Evolutionary conservation across 2,797 vertebrate species (phyloP), one percentile per base, ranked within the genome.

Genomic region (Enteromius mattozi): DNA sequence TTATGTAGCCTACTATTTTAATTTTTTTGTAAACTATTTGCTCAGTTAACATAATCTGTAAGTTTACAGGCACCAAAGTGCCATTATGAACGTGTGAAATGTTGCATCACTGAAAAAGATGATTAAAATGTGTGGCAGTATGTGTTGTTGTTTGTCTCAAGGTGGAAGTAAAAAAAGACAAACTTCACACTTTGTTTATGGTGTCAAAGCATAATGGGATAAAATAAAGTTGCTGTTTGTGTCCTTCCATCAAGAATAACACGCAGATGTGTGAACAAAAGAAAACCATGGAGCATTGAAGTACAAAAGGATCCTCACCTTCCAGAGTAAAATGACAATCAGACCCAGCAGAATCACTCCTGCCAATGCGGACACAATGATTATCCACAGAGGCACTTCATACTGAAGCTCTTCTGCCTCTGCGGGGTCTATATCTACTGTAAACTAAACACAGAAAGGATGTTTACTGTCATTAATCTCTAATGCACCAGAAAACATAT

Each of bases 291-390:
- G 1, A 27, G 33, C 21, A 72, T 12, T n/a, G 14, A 78, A 79
- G 66, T 10, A 49, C 42, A 37, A 54, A 63, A 79, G n/a, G 21
- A 45, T 81, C 47, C 92, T 91, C 84, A 98, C 98, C 97, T 97
- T 98, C 97, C 96, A 98, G 47, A 99, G 95, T 78, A 98, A 83
- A 24, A 97, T 76, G 87, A 96, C 95, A 87, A 99, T 96, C 27
- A 96, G 45, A 3, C 95, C 95, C 88, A 99, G 92, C 65, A 99
- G 94, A 17, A 96, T 69, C 37, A 97, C 88, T 70, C 98, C 98
- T 0, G 95, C 94, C 0, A 96, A 85, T n/a, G 92, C 94, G 0
- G 98, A 92, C 81, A 97, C 92, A 27, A 96, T 88, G 3, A 97
- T 91, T 86, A 97, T 88, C 97, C 97, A 98, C 82, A 96, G 89